Base-by-base conservation (phyloP, 1,140 invertebrate species). In the Vanessa atalanta region DNA sequence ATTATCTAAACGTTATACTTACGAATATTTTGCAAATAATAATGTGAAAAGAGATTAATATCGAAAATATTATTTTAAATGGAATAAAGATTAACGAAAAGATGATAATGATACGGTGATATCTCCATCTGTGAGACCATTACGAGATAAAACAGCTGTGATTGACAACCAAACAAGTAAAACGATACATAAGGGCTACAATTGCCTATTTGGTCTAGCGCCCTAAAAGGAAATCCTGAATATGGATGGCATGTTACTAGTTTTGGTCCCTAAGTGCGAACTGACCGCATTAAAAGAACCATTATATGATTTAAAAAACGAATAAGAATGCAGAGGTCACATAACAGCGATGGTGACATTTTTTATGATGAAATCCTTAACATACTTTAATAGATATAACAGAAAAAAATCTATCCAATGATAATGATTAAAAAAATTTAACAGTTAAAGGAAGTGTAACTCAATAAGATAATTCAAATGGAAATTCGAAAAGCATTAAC, bases 251-350 rank as follows among this genome's bases (percentile, higher is more conserved):
- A 37, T 53, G 61, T 55, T 68, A 57, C 63, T 66, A 57, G 63
- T 65, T 72, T 57, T 65, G 70, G 63, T 31, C 60, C 57, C 57
- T 70, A 63, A 61, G 70, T 43, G 37, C 13, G 31, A 57, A 66
- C 48, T 72, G 70, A 72, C 70, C 70, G 70, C 70, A 72, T 66
- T 72, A 72, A 43, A 61, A n/a, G 3, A 47, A 47, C 68, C 60
- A 60, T 70, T 70, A 23, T n/a, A 64, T 60, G 37, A 16, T 57
- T 43, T 68, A 26, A 68, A 67, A 63, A 70, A 43, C 53, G n/a
- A 69, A 37, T 20, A 60, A 20, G 55, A 69, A 57, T 69, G 53
- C 57, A 14, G 53, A 60, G 67, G 53, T 69, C 20, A 67, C n/a
- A 50, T 50, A 26, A 23, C n/a, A 57, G n/a, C 67, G 37, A 43